phyloP scores from a whole-genome alignment of 2,797 vertebrate species.

The Smutsia gigantea region DNA sequence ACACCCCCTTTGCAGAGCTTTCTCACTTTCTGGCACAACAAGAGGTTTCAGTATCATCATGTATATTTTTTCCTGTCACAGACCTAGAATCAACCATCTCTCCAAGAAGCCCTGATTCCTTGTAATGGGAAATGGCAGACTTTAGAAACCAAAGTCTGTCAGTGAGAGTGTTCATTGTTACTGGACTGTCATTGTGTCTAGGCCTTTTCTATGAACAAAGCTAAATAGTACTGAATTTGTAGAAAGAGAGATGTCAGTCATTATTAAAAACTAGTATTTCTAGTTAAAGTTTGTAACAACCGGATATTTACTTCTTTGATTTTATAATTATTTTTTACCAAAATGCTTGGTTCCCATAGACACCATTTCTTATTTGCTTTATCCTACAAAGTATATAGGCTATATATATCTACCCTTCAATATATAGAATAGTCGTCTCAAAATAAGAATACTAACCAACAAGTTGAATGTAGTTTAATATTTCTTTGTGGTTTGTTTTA shows the following conservation, averaged over 20 bases:
- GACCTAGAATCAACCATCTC: not conserved
- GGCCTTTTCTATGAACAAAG: not conserved
- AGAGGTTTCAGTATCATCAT: not conserved
- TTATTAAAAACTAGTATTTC: not conserved
- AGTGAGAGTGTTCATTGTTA: not conserved
- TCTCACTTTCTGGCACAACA: not conserved
- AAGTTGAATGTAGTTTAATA: not conserved
- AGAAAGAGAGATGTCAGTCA: not conserved
- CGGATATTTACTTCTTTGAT: not conserved
- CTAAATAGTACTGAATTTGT: not conserved
- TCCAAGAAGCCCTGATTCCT: not conserved
- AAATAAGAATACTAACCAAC: not conserved
- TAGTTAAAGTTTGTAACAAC: not conserved
- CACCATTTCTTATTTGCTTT: not conserved
- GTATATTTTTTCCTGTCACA: not conserved
- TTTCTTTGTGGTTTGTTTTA: not conserved
- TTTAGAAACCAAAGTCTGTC: not conserved
- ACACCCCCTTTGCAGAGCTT: not conserved
- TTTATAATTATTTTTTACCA: slow-evolving; percentile 9
- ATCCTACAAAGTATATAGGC: not conserved
- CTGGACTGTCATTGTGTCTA: not conserved
- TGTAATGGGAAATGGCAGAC: not conserved
- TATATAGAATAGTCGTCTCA: not conserved
- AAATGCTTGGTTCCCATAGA: not conserved
- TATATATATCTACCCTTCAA: no score